Evolutionary conservation across 1,140 invertebrate genomes (phyloP).

Genomic region (Aradophagus sp.): DNA sequence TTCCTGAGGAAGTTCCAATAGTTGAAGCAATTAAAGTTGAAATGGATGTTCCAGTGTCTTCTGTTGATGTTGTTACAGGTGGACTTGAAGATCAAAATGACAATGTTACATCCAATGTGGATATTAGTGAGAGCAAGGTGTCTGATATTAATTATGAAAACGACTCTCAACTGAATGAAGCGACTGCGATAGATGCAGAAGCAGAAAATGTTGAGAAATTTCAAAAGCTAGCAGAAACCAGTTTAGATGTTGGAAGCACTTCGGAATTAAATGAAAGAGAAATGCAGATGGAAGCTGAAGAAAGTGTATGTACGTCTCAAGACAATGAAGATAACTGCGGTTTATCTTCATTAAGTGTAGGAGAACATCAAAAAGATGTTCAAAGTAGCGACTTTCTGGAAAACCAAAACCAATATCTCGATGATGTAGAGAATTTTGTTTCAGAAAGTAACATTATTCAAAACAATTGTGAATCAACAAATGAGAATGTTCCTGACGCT

Average conservation of each 20-base stretch:
- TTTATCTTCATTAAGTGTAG: constrained; percentile 15
- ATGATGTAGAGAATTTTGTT: constrained; percentile 25
- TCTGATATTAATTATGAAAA: constrained; percentile 9
- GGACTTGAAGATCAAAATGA: constrained; percentile 29
- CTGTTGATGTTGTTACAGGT: not conserved
- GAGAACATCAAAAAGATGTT: constrained; percentile 14
- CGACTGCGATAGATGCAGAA: constrained; percentile 9
- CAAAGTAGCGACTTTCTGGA: not conserved
- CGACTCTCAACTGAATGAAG: constrained; percentile 32
- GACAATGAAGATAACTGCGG: not conserved
- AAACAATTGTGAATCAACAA: constrained; percentile 12
- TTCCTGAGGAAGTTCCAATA: not conserved
- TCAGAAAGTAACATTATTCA: constrained; percentile 30
- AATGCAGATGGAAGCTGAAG: constrained; percentile 6
- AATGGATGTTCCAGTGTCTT: constrained; percentile 4
- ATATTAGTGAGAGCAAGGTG: constrained; percentile 6
- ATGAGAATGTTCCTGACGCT: constrained; percentile 9
- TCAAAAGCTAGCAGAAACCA: constrained; percentile 9
- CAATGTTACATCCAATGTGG: constrained; percentile 32
- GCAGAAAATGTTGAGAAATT: constrained; percentile 1
- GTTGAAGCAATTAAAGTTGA: not conserved
- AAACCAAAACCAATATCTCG: not conserved
- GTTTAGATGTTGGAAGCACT: constrained; percentile 27
- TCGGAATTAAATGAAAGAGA: constrained; percentile 27
- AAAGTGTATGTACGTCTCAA: constrained; percentile 25